A percentile compares a stretch with the other conserved stretches of the same genome.
Evolutionary conservation across 2,113 vertebrate genomes (phyloP).

Genomic region (Edolisoma coerulescens): DNA sequence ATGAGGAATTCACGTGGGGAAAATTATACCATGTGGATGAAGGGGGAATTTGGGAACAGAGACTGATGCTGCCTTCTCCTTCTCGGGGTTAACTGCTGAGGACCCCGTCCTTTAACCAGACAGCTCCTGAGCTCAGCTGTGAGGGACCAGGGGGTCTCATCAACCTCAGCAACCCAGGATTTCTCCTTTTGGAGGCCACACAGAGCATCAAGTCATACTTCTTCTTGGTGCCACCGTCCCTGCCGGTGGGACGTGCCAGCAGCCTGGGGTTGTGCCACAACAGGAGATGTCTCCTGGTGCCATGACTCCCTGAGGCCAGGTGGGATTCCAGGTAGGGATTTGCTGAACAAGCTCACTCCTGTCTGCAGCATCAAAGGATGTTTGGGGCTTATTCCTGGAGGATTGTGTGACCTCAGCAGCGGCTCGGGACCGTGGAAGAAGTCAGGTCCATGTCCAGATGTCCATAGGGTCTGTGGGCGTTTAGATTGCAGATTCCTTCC

Average conservation of each 20-base stretch:
- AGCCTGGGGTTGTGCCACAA: neutral
- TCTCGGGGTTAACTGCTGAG: rapidly evolving
- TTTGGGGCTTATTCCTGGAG: rapidly evolving
- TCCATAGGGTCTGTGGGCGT: neutral
- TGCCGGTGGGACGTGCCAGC: rapidly evolving
- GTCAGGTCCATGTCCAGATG: neutral
- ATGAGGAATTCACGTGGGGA: neutral
- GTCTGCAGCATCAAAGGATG: neutral
- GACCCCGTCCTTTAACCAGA: neutral
- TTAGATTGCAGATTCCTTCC: neutral
- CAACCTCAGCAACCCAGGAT: neutral
- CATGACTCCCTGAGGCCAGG: rapidly evolving
- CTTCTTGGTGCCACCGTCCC: neutral
- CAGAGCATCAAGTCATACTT: neutral
- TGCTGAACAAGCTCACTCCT: neutral
- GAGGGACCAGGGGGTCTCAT: neutral
- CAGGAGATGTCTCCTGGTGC: neutral
- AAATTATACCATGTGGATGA: neutral
- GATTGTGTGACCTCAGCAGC: neutral
- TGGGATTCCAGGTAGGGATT: neutral
- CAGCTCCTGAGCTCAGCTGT: neutral
- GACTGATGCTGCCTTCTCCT: neutral
- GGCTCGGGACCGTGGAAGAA: rapidly evolving
- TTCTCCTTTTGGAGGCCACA: neutral
- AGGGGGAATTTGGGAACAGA: neutral